Evolutionary conservation across 1,140 invertebrate genomes (phyloP).

Genomic region (Neuroterus valhalla): DNA sequence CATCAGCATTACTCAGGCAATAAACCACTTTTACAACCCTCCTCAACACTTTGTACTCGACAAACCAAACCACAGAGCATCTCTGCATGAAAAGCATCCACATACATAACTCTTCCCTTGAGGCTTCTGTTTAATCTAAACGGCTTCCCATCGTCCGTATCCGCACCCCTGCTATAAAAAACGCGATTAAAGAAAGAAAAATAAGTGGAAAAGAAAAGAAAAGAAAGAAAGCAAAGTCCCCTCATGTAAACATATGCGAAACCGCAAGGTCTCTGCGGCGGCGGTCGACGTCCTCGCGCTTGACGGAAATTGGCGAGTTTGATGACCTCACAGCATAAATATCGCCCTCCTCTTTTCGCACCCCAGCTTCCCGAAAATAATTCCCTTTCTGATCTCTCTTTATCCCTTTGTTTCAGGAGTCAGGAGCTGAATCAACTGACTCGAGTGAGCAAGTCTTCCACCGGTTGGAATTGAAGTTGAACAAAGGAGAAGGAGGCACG

Average conservation of each 20-base stretch:
- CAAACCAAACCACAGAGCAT: constrained; percentile 12
- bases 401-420: constrained; percentile 8
- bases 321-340: not conserved
- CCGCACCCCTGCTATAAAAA: constrained; percentile 1
- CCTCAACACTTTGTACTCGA: constrained; percentile 14
- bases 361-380: constrained; percentile 17
- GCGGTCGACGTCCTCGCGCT: not conserved
- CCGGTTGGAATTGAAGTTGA: constrained; percentile 7
- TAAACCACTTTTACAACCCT: constrained; percentile 21
- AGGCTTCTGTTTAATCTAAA: constrained; percentile 23
- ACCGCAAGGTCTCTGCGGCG: not conserved
- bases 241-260: not conserved
- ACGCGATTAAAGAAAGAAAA: constrained; percentile 7
- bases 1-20: constrained; percentile 5
- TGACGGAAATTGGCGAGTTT: constrained; percentile 22
- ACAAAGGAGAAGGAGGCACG: not conserved
- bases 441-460: constrained; percentile 12
- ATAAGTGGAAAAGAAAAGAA: constrained; percentile 3
- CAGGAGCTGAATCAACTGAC: not conserved
- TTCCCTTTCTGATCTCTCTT: not conserved
- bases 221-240: not conserved
- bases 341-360: not conserved
- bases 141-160: constrained; percentile 9
- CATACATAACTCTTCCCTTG: constrained; percentile 24
- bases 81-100: constrained; percentile 14